Evolutionary conservation across 2,797 vertebrate genomes (phyloP).

Genomic region (Saguinus oedipus): DNA sequence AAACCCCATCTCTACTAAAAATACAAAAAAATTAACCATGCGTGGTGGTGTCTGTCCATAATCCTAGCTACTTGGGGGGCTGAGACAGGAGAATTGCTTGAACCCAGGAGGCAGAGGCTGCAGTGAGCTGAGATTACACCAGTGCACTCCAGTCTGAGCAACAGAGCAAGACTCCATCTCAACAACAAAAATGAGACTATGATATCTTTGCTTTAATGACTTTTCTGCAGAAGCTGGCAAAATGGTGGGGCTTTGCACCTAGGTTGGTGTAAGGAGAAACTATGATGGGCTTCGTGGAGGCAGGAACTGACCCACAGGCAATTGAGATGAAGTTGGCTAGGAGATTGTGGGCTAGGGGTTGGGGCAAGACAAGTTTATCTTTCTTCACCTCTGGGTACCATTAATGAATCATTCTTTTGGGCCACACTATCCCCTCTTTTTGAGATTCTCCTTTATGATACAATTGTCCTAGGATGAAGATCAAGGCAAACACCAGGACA

Average conservation of each 20-base stretch:
- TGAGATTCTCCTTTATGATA: not conserved
- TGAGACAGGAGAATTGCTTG: not conserved
- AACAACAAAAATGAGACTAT: not conserved
- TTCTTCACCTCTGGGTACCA: not conserved
- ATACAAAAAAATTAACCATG: not conserved
- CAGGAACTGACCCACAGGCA: not conserved
- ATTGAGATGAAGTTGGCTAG: not conserved
- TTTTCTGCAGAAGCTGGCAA: not conserved
- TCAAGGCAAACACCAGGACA: not conserved
- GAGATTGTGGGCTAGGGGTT: not conserved
- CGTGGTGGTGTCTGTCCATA: not conserved
- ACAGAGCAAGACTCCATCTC: not conserved
- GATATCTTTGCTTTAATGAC: not conserved
- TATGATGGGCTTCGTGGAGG: not conserved
- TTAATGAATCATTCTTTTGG: not conserved
- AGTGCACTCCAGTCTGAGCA: not conserved
- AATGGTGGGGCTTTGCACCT: not conserved
- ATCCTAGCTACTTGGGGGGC: not conserved
- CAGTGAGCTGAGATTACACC: not conserved
- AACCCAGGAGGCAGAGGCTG: not conserved
- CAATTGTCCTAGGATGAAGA: not conserved
- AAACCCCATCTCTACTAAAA: not conserved
- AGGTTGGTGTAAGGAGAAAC: not conserved
- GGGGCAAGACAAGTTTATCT: not conserved
- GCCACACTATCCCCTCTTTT: not conserved